Conservation (phyloP, 2,113 vertebrate genomes). For the Montifringilla adamsi region DNA sequence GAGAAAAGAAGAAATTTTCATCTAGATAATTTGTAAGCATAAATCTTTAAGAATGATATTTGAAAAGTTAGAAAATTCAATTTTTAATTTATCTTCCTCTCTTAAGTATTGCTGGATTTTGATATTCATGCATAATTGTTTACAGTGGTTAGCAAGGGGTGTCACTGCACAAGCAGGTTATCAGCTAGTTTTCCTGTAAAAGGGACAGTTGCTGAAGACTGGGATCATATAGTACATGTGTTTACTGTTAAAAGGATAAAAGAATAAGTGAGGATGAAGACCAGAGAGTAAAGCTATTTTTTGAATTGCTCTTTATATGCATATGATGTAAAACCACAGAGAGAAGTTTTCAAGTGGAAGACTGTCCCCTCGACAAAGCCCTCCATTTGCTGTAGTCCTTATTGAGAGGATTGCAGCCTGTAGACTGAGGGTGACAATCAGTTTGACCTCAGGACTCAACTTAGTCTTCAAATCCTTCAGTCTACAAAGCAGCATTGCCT, state of each 20-base stretch:
- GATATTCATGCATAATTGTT: not conserved
- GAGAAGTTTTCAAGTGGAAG: not conserved
- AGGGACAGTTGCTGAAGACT: not conserved
- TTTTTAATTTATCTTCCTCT: not conserved
- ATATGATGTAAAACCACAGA: not conserved
- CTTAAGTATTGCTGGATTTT: not conserved
- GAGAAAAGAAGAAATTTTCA: not conserved
- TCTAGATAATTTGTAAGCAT: not conserved
- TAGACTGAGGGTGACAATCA: not conserved
- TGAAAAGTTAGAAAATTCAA: not conserved
- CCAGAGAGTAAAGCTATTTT: not conserved
- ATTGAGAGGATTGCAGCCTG: not conserved
- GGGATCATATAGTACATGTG: not conserved
- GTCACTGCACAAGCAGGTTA: not conserved
- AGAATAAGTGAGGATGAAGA: not conserved
- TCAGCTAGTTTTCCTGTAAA: not conserved
- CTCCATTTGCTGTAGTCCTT: not conserved
- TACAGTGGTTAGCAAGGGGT: not conserved
- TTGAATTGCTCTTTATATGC: not conserved
- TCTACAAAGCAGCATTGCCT: not conserved
- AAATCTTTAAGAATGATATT: not conserved
- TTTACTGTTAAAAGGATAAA: not conserved
- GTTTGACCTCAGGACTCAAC: not conserved
- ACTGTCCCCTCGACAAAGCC: not conserved
- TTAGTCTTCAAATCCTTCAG: not conserved